Percentiles rank a stretch among this genome's conserved stretches.
Conservation (phyloP, 92 coral and sea anemone genomes). For the Parazoanthus darwini region DNA sequence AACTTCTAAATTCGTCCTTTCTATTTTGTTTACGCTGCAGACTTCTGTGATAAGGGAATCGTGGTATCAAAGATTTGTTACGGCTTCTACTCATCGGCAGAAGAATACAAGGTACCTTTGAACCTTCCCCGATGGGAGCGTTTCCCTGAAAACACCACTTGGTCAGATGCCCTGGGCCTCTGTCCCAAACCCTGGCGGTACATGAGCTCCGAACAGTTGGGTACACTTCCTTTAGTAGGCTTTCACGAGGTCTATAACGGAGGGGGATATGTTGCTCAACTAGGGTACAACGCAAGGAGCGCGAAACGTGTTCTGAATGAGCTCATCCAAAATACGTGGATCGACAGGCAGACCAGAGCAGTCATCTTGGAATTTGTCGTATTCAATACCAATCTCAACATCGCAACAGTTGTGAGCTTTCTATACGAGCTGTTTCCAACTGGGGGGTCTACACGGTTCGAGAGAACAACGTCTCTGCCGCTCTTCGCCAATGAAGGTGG, state of each 20-base stretch:
- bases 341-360: slow-evolving; percentile 49
- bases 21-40: too few species aligned
- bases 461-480: slow-evolving; percentile 38
- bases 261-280: slow-evolving; percentile 43
- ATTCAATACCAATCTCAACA: slow-evolving; percentile 40
- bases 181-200: slow-evolving; percentile 62
- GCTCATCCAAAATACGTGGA: slow-evolving; percentile 33
- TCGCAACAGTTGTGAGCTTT: slow-evolving; percentile 24
- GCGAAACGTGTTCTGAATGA: slow-evolving; percentile 36
- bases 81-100: background rate
- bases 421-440: slow-evolving; percentile 49
- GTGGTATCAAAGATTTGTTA: too few species aligned
- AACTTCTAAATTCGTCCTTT: too few species aligned
- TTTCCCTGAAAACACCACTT: slow-evolving; percentile 28
- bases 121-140: slow-evolving; percentile 53
- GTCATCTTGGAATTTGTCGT: slow-evolving; percentile 44
- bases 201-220: slow-evolving; percentile 20
- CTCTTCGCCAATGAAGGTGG: slow-evolving; percentile 49
- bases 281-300: slow-evolving; percentile 45
- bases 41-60: too few species aligned
- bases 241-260: slow-evolving; percentile 34
- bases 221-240: background rate
- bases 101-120: slow-evolving; percentile 26
- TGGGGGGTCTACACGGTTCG: slow-evolving; percentile 11
- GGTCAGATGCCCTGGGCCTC: slow-evolving; percentile 35